Base-by-base conservation (phyloP, 2,888 invertebrate species). In the Pseudeuparius sepicola region DNA sequence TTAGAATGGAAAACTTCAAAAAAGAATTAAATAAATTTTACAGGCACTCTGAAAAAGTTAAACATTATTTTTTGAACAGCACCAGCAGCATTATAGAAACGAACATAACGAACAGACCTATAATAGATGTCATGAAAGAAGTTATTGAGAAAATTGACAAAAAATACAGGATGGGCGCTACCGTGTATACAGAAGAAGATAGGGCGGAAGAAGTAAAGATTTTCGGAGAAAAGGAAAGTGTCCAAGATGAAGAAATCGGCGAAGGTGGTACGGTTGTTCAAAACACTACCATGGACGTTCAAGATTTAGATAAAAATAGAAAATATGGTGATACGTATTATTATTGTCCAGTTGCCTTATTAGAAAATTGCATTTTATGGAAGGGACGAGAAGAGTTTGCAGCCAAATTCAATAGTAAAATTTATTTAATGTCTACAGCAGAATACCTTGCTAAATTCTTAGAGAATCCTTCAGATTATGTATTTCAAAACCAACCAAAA, bases 261-360 rank as follows among this genome's bases (percentile, higher is more conserved):
- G 51, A 50, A 51, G 43, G 44, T 47, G 34, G 54, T 53, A 48
- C 52, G 35, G 43, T 49, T 17, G 47, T 43, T 33, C 65, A 63
- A 43, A 58, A 57, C 18, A 41, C 34, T 7, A 26, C 34, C 11
- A 10, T n/a, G n/a, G n/a, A n/a, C n/a, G n/a, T n/a, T n/a, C n/a
- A n/a, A n/a, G n/a, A n/a, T n/a, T 53, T 53, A 29, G 45, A 44
- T 14, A 40, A 46, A 33, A 55, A 56, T 24, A 53, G 34, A 7
- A 36, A 14, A 28, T 64, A 71, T 34, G 72, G 78, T n/a, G 71
- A 73, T 52, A 73, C 70, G 2, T 61, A 60, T 41, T 48, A 63
- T 45, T 78, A 68, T 48, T 79, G 79, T 49, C 78, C 79, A 1
- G 65, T 78, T 17, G 61, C 71, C n/a, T 69, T 66, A 48, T 57